Conservation (phyloP, 1,140 invertebrate genomes). For the Pantala flavescens region DNA sequence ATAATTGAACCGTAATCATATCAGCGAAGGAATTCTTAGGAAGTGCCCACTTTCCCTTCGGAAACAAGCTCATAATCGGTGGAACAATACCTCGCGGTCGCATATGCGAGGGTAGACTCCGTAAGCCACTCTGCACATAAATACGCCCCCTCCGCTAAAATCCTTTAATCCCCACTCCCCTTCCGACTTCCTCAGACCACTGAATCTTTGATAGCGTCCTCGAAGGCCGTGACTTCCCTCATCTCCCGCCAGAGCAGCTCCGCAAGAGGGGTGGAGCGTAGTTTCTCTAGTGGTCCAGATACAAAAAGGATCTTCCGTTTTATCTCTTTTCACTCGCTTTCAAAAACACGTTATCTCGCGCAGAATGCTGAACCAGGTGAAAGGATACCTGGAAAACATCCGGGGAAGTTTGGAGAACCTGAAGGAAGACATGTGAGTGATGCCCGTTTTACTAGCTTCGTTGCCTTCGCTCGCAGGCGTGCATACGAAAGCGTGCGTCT, state of each 20-base stretch:
- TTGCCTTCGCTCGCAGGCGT: no score
- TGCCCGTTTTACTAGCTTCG: no score
- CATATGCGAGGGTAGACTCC: no score
- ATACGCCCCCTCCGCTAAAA: no score
- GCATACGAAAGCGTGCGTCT: no score
- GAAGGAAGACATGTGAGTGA: background rate
- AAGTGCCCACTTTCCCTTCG: no score
- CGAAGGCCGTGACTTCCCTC: background rate
- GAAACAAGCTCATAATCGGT: no score
- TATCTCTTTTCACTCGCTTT: background rate
- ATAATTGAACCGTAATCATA: no score
- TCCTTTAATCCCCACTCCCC: background rate
- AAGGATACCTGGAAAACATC: background rate
- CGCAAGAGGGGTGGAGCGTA: no score
- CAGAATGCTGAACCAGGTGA: constrained; percentile 1
- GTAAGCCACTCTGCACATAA: no score
- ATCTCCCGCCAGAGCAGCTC: background rate
- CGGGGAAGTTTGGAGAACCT: background rate
- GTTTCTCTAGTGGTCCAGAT: background rate
- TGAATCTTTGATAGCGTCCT: constrained; percentile 1
- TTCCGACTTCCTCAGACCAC: background rate
- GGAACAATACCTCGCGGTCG: no score
- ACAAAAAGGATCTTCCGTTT: background rate
- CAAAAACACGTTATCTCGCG: background rate
- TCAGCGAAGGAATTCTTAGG: no score